Base-by-base conservation (phyloP, 1,140 invertebrate species). In the Maconellicoccus hirsutus region DNA sequence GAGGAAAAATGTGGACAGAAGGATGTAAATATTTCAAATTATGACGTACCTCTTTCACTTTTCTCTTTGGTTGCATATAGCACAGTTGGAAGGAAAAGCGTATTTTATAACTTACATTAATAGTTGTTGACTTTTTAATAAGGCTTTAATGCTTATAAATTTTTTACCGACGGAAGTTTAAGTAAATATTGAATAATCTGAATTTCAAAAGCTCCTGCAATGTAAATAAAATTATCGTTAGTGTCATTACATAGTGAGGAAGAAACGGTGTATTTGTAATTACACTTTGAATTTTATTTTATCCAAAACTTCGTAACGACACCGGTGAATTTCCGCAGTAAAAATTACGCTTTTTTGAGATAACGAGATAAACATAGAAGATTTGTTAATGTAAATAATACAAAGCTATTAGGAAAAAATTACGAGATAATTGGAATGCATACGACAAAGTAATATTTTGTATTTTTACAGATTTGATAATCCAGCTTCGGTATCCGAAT, bases 391-490 rank as follows among this genome's bases (percentile, higher is more conserved):
- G 12, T 33, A 33, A 3, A 33, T 33, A 33, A 6, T 6, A 12
- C 29, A 71, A 19, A n/a, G 26, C 3, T 71, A 22, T 52, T 70
- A 71, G 39, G 16, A 26, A 72, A 59, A 26, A 39, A 8, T 19
- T 72, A 6, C 26, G 16, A 16, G n/a, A 69, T 27, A 38, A 22
- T 72, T 25, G n/a, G n/a, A n/a, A n/a, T 72, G 16, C n/a, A 22
- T 22, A 71, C 19, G 27, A 29, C 12, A 33, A 33, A 33, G 29
- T 33, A 6, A 3, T 12, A 69, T 52, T n/a, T 72, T 74, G 69
- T 75, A 70, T 74, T 71, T 70, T 79, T 79, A 69, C 78, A 92
- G 89, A 79, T 96, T 94, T 81, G 93, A 95, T 84, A 96, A 96
- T 84, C 93, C 93, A 12, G 92, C 93, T 59, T 92, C 92, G 1